phyloP scores from a whole-genome alignment of 2,797 vertebrate genomes.

The Pogoniulus pusillus region DNA sequence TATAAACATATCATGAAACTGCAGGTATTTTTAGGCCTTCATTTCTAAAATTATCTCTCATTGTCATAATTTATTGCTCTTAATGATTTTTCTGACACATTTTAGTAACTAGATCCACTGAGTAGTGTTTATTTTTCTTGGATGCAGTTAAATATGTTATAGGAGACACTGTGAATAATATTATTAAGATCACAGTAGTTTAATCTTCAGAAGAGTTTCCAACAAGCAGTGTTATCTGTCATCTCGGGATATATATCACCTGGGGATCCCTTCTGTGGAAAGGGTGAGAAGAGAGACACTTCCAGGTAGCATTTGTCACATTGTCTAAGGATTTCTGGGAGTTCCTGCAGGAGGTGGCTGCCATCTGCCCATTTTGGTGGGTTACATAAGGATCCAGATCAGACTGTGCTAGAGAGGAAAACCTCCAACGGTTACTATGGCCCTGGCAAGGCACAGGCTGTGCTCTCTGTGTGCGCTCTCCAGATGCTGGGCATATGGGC shows the following conservation, averaged over 20 bases:
- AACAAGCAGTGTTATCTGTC: conserved; percentile 9
- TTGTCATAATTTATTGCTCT: conserved; percentile 68
- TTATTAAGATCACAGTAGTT: not conserved
- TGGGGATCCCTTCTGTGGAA: not conserved
- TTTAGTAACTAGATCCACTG: conserved; percentile 66
- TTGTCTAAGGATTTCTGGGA: not conserved
- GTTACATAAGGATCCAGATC: not conserved
- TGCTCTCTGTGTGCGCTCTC: not conserved
- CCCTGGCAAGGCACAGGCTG: conserved; percentile 13
- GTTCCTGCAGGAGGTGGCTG: not conserved
- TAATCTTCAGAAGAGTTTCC: not conserved
- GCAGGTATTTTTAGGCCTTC: conserved; percentile 50
- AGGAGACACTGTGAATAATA: conserved; percentile 13
- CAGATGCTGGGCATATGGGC: conserved; percentile 56
- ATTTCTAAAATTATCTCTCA: conserved; percentile 71
- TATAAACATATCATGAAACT: conserved; percentile 6
- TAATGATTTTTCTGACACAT: conserved; percentile 75
- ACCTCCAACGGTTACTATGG: not conserved
- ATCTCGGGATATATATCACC: not conserved
- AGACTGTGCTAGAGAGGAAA: conserved; percentile 10
- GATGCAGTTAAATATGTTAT: conserved; percentile 50
- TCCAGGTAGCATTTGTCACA: not conserved
- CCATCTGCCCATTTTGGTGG: not conserved
- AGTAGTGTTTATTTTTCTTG: conserved; percentile 63
- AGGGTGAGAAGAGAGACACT: not conserved